phyloP scores from a whole-genome alignment of 2,113 vertebrate genomes.

The Pygoscelis antarcticus region DNA sequence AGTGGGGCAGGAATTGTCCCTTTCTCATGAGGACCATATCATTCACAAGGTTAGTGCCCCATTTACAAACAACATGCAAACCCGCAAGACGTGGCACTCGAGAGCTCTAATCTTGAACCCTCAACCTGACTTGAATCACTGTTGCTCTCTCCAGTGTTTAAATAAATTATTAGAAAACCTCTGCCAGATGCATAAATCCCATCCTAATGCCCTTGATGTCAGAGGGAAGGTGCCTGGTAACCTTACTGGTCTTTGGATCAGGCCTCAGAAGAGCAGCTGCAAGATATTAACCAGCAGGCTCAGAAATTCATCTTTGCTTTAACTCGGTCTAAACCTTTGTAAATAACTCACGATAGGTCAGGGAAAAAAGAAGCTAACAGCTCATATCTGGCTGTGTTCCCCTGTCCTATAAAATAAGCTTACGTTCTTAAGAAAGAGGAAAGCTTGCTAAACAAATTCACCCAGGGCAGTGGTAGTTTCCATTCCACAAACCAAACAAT shows the following conservation, averaged over 20 bases:
- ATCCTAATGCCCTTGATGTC: constrained; percentile 13
- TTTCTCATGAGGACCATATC: background rate
- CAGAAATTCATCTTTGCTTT: constrained; percentile 23
- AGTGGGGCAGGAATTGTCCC: background rate
- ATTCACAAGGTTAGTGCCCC: background rate
- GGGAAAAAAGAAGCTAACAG: background rate
- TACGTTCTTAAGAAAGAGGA: background rate
- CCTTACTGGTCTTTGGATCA: background rate
- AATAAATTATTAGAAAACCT: constrained; percentile 9
- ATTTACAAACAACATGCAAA: background rate
- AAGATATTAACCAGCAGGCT: constrained; percentile 14
- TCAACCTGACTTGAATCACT: background rate
- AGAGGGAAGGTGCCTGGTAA: constrained; percentile 1
- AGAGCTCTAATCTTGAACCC: background rate
- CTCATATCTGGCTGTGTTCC: constrained; percentile 28
- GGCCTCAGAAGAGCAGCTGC: constrained; percentile 39
- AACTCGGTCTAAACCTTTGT: background rate
- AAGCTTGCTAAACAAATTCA: background rate
- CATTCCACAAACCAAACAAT: background rate
- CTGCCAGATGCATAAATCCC: constrained; percentile 1
- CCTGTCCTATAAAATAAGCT: constrained; percentile 18
- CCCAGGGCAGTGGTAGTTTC: background rate
- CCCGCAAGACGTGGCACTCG: background rate
- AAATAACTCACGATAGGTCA: constrained; percentile 2
- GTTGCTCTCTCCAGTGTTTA: background rate